phyloP scores from a whole-genome alignment of 1,140 invertebrate genomes.

The Schmidtea mediterranea region DNA sequence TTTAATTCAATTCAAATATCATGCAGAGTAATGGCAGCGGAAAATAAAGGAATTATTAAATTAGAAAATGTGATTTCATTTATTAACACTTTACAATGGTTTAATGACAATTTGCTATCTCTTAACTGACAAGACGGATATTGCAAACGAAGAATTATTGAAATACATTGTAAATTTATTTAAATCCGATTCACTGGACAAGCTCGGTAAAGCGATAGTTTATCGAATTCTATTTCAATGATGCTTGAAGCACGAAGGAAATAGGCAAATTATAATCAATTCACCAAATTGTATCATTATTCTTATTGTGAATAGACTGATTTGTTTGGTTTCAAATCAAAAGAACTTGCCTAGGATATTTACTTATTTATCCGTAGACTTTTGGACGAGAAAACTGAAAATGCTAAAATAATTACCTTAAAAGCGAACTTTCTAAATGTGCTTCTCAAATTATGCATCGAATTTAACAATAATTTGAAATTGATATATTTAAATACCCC shows the following conservation, averaged over 20 bases:
- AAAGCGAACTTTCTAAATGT: slow-evolving; percentile 34
- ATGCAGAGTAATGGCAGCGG: slow-evolving; percentile 31
- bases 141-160: background rate
- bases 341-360: slow-evolving; percentile 28
- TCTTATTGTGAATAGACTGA: slow-evolving; percentile 14
- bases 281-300: slow-evolving; percentile 7
- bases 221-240: slow-evolving; percentile 4
- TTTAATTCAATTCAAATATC: slow-evolving; percentile 11
- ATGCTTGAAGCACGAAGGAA: slow-evolving; percentile 44
- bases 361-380: slow-evolving; percentile 41
- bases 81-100: background rate
- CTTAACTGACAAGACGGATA: background rate
- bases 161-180: background rate
- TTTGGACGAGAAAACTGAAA: slow-evolving; percentile 57
- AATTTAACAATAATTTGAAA: no score
- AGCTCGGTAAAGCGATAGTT: background rate
- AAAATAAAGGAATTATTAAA: slow-evolving; percentile 40
- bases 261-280: slow-evolving; percentile 24
- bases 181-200: background rate
- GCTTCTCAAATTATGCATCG: slow-evolving; percentile 38
- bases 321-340: slow-evolving; percentile 9
- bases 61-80: slow-evolving; percentile 15
- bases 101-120: background rate
- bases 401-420: slow-evolving; percentile 45
- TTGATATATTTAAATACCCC: no score